phyloP scores from a whole-genome alignment of 1,140 invertebrate genomes.

The Drosophila saltans region DNA sequence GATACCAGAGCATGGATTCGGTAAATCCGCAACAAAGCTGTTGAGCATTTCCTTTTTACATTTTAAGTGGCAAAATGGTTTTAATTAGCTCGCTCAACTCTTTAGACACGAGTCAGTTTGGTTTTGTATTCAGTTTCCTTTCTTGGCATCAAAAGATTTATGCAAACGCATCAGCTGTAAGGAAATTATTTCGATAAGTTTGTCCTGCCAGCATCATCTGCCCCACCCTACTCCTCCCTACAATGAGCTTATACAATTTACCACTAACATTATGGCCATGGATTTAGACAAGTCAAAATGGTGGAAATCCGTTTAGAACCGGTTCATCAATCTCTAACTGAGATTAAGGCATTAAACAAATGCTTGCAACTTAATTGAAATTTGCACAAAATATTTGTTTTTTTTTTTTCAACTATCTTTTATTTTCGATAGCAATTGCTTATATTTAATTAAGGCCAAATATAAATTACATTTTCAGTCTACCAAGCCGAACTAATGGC shows the following conservation, averaged over 20 bases:
- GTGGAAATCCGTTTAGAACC: constrained; percentile 13
- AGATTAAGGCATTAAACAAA: neutral
- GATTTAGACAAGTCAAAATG: constrained; percentile 44
- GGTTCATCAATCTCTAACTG: constrained; percentile 27
- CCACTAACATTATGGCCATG: constrained; percentile 41
- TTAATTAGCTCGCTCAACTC: constrained; percentile 46
- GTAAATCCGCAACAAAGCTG: constrained; percentile 47
- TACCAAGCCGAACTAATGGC: neutral
- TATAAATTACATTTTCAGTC: neutral
- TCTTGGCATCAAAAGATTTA: constrained; percentile 41
- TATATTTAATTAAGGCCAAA: neutral
- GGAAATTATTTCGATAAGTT: constrained; percentile 42
- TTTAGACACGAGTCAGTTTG: neutral
- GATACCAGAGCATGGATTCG: neutral
- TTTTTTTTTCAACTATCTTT: neutral
- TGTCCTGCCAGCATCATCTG: neutral
- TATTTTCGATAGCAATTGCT: neutral
- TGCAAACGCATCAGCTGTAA: constrained; percentile 58
- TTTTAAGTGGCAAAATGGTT: constrained; percentile 52
- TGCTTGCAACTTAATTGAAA: too few relatives aligned
- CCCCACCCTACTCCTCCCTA: neutral
- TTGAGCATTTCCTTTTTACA: constrained; percentile 50
- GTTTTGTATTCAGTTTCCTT: constrained; percentile 5
- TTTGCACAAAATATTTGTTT: neutral
- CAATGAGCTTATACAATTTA: constrained; percentile 24